Evolutionary conservation across 2,888 invertebrate species (phyloP).

Genomic region (Erebia aethiops): DNA sequence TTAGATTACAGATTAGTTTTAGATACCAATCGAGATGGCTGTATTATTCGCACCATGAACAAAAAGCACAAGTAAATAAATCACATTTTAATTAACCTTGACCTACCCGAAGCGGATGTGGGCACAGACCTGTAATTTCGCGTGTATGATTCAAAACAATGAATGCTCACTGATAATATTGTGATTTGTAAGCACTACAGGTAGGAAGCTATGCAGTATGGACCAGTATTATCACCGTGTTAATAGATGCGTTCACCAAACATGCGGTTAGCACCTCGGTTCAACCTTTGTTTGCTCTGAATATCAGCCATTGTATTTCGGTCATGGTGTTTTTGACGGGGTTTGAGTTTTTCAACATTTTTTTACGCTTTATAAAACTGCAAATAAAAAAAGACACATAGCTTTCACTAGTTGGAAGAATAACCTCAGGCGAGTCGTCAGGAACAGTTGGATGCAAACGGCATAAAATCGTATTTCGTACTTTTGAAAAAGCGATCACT

Average conservation of each 20-base stretch:
- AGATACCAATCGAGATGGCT: not conserved
- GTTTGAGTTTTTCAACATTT: not conserved
- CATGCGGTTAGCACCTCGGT: conserved; percentile 59
- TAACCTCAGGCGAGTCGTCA: too few relatives aligned
- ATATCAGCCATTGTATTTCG: not conserved
- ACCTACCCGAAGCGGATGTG: conserved; percentile 14
- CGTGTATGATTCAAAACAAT: conserved; percentile 13
- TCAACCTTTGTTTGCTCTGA: conserved; percentile 53
- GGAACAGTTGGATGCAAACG: too few relatives aligned
- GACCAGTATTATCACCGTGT: conserved; percentile 23
- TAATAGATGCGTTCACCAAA: conserved; percentile 47
- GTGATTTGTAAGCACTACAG: conserved; percentile 16
- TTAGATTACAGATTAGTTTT: not conserved
- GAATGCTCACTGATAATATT: conserved; percentile 18
- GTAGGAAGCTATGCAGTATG: conserved; percentile 26
- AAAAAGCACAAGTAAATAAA: not conserved
- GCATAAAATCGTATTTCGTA: too few relatives aligned
- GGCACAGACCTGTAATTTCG: conserved; percentile 9
- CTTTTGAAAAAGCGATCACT: too few relatives aligned
- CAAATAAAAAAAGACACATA: too few relatives aligned
- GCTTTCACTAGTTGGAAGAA: too few relatives aligned
- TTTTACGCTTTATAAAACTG: not conserved
- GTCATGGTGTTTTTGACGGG: conserved; percentile 3
- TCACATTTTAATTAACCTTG: conserved; percentile 11
- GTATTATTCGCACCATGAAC: not conserved